These are phyloP conservation scores for Indicator maculatus DNA, from an alignment of 2,113 vertebrate genomes.

Conservation along the genomic window DNA sequence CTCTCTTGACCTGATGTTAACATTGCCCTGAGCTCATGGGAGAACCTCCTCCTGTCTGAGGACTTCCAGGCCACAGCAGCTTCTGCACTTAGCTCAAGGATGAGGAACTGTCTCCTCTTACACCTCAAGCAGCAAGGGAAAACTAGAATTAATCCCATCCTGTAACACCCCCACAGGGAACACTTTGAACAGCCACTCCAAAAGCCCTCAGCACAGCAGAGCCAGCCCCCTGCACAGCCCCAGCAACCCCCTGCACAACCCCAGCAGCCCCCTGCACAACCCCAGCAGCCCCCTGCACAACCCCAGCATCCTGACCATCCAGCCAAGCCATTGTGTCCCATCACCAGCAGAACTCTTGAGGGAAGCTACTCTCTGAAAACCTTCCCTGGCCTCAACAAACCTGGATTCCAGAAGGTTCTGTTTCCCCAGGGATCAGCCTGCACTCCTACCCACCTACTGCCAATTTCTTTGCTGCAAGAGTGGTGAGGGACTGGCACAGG, in stretches of 20 bases:
- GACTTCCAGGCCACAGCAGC: background rate
- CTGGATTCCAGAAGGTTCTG: background rate
- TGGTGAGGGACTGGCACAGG: no score
- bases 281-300: background rate
- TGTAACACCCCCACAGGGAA: background rate
- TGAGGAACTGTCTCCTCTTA: background rate
- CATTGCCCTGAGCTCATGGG: background rate
- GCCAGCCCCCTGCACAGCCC: background rate
- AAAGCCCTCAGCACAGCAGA: background rate
- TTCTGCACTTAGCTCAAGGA: background rate
- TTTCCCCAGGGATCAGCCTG: background rate
- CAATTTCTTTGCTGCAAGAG: background rate
- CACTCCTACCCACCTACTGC: background rate
- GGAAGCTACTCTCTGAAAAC: background rate
- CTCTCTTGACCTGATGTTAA: conserved; percentile 40
- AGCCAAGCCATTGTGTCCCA: accelerated
- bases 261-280: background rate
- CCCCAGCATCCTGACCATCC: background rate
- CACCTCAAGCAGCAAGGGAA: background rate
- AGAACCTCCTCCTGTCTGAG: background rate
- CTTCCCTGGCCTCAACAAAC: background rate
- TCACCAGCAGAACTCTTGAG: background rate
- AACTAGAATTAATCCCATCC: background rate
- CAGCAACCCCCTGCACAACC: background rate
- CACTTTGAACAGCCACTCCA: background rate